Percentiles rank a stretch among this genome's conserved stretches.
These are phyloP conservation scores for Pongo abelii DNA, from an alignment of 2,113 vertebrate genomes.

Conservation along the genomic window DNA sequence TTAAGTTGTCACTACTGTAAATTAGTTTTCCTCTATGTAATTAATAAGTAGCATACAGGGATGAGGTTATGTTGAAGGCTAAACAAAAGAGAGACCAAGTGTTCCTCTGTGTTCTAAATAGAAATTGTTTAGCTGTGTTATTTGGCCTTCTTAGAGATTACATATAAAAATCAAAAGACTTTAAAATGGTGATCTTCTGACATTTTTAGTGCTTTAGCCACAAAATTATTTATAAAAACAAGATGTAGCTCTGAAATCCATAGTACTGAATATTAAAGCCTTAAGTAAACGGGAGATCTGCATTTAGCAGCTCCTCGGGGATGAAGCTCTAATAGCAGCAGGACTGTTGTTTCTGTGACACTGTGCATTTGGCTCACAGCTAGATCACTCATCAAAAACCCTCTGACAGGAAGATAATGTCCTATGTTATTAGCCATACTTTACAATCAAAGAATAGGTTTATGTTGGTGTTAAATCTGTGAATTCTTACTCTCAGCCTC, in stretches of 20 bases:
- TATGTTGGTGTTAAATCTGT: constrained; percentile 2
- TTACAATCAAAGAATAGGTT: constrained; percentile 24
- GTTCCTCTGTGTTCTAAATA: not conserved
- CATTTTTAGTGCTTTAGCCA: not conserved
- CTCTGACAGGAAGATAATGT: constrained; percentile 45
- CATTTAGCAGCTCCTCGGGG: not conserved
- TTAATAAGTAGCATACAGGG: not conserved
- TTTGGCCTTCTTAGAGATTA: constrained; percentile 12
- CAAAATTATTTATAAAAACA: constrained; percentile 50
- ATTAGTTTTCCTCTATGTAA: not conserved
- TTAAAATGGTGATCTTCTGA: constrained; percentile 24
- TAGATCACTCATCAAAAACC: constrained; percentile 31
- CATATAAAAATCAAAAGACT: not conserved
- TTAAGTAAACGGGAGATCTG: not conserved
- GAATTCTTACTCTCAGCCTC: constrained; percentile 11
- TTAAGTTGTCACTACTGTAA: not conserved
- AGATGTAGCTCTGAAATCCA: constrained; percentile 12
- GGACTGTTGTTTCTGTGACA: not conserved
- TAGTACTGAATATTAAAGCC: not conserved
- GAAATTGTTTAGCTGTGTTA: not conserved
- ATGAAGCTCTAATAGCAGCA: not conserved
- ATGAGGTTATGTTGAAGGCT: not conserved
- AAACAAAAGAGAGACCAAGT: not conserved
- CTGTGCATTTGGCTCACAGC: not conserved
- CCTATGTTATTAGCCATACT: constrained; percentile 29